A percentile compares a stretch with the other conserved stretches of the same genome.
Evolutionary conservation across 2,888 invertebrate species (phyloP).

Genomic region (Anthophora plumipes): DNA sequence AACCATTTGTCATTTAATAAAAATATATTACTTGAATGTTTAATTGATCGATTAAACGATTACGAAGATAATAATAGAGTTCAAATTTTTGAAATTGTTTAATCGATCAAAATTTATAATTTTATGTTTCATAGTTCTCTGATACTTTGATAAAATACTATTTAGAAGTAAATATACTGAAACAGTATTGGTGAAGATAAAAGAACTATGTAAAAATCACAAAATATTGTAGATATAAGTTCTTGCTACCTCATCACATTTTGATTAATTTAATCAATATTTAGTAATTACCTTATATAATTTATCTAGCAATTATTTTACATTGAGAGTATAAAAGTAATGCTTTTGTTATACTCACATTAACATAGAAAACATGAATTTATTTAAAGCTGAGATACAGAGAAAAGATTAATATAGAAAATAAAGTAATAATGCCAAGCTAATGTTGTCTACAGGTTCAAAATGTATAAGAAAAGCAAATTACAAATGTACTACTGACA

Average conservation of each 20-base stretch:
- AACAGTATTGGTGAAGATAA: background rate
- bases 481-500: conserved; percentile 14
- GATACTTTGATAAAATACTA: background rate
- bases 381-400: conserved; percentile 35
- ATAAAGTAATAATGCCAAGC: conserved; percentile 49
- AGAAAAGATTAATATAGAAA: conserved; percentile 65
- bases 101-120: conserved; percentile 16
- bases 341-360: conserved; percentile 6
- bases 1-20: background rate
- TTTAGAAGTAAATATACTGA: background rate
- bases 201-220: background rate
- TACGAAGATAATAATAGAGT: background rate
- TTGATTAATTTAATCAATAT: background rate
- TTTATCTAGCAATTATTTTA: conserved; percentile 7
- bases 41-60: conserved; percentile 15
- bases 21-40: background rate
- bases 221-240: background rate
- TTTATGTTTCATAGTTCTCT: background rate
- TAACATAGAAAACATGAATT: conserved; percentile 12
- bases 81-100: conserved; percentile 9
- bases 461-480: conserved; percentile 15
- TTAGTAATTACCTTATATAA: background rate
- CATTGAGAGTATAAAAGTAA: conserved; percentile 8
- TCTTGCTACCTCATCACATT: conserved; percentile 1
- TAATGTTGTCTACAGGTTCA: conserved; percentile 17